phyloP scores from a whole-genome alignment of 2,888 invertebrate genomes.

The Volucella inflata region DNA sequence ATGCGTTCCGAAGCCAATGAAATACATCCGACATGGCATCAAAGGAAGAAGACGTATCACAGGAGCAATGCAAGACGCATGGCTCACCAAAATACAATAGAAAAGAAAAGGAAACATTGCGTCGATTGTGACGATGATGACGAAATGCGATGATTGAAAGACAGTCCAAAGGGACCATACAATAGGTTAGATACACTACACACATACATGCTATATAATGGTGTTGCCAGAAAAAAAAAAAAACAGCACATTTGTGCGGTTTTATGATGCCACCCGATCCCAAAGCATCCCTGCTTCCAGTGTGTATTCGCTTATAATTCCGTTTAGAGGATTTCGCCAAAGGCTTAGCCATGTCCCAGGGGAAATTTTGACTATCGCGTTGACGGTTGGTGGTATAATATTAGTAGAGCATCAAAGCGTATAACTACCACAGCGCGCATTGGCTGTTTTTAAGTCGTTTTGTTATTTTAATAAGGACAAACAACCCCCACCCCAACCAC shows the following conservation, averaged over 20 bases:
- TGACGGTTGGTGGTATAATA: no score
- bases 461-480: slow-evolving; percentile 60
- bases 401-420: slow-evolving; percentile 61
- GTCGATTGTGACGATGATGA: slow-evolving; percentile 3
- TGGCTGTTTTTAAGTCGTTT: slow-evolving; percentile 57
- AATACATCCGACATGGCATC: slow-evolving; percentile 18
- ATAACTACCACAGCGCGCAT: slow-evolving; percentile 38
- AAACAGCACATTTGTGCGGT: slow-evolving; percentile 49
- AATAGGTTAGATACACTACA: no score
- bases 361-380: slow-evolving; percentile 56
- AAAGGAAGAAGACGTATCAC: no score
- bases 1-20: slow-evolving; percentile 60
- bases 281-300: no score
- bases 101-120: neutral
- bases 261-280: slow-evolving; percentile 30
- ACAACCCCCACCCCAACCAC: slow-evolving; percentile 25
- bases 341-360: slow-evolving; percentile 67
- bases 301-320: slow-evolving; percentile 13
- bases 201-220: no score
- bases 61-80: no score
- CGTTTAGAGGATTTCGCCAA: slow-evolving; percentile 64
- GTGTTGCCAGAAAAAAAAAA: no score
- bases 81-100: no score
- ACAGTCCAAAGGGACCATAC: no score
- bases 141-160: neutral